These are phyloP conservation scores for Ceryle rudis DNA, from an alignment of 2,797 vertebrate genomes.

Conservation along the genomic window DNA sequence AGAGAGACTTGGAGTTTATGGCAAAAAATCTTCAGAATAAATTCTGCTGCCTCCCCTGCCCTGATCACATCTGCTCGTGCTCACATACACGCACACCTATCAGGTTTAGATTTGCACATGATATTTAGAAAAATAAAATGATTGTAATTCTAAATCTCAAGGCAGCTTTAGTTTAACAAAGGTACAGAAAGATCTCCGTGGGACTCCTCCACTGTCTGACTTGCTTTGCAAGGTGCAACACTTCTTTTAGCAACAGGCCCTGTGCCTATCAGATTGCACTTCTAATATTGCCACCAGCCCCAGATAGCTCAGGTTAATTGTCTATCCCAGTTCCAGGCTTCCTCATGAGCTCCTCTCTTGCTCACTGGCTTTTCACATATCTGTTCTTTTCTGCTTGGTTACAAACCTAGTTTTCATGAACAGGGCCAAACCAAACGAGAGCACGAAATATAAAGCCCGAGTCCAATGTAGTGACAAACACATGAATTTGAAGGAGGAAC, in stretches of 20 bases:
- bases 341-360: not conserved
- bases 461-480: not conserved
- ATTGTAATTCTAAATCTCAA: not conserved
- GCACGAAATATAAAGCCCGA: not conserved
- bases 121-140: not conserved
- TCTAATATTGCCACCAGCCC: not conserved
- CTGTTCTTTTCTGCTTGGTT: not conserved
- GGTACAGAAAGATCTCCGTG: not conserved
- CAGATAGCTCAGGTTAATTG: not conserved
- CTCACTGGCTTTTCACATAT: not conserved
- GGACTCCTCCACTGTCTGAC: not conserved
- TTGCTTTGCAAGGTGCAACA: not conserved
- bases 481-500: not conserved
- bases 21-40: not conserved
- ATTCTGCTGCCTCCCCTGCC: not conserved
- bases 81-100: not conserved
- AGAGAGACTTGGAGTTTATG: not conserved
- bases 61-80: accelerated
- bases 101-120: not conserved
- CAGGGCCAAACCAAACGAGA: not conserved
- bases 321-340: not conserved
- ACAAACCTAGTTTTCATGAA: not conserved
- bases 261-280: not conserved
- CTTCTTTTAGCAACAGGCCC: not conserved
- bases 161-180: not conserved